Percentiles rank a stretch among this genome's conserved stretches.
Conservation (phyloP, 2,113 vertebrate species). For the Coreoperca whiteheadi region DNA sequence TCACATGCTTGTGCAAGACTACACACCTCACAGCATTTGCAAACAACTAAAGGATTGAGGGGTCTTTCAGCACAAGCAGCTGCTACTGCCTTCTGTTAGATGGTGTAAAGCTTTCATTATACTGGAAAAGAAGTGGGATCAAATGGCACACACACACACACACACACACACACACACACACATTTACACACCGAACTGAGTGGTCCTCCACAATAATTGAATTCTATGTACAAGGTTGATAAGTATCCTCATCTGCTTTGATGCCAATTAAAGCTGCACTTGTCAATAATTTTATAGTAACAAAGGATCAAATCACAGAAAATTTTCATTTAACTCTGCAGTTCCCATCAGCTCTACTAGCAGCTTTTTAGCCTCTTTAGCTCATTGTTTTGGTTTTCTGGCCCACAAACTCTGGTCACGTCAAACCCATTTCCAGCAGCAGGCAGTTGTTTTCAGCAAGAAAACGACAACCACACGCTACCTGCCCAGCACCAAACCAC, state of each 20-base stretch:
- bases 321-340: neutral
- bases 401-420: neutral
- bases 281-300: neutral
- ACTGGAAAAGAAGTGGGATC: constrained; percentile 18
- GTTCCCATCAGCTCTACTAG: neutral
- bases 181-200: neutral
- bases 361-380: neutral
- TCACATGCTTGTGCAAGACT: constrained; percentile 21
- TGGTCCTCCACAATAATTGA: constrained; percentile 1
- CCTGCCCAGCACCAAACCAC: neutral
- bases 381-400: neutral
- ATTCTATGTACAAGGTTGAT: neutral
- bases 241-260: neutral
- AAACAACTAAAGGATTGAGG: constrained; percentile 1
- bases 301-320: neutral
- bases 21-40: constrained; percentile 29
- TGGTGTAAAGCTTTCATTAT: constrained; percentile 13
- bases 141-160: neutral
- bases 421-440: neutral
- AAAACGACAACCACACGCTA: neutral
- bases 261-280: constrained; percentile 15
- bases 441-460: neutral
- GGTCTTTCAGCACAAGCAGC: constrained; percentile 27
- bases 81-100: constrained; percentile 9
- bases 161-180: neutral